phyloP scores from a whole-genome alignment of 1,140 invertebrate genomes.

The Atta texana region DNA sequence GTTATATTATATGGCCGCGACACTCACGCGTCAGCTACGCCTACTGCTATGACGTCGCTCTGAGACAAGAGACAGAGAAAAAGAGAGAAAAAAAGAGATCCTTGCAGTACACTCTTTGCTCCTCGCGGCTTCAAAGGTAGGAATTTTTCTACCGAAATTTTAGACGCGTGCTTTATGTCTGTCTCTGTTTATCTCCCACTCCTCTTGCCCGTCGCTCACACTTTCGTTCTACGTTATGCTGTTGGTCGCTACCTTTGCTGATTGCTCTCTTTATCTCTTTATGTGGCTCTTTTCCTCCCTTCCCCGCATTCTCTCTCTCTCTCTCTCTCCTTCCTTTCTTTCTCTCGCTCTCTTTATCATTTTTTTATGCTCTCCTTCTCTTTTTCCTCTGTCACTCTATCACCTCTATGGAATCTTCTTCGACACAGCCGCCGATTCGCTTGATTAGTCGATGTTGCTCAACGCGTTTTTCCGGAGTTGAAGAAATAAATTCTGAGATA shows the following conservation, averaged over 20 bases:
- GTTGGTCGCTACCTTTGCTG: background rate
- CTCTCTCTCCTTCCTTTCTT: background rate
- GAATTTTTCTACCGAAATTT: conserved; percentile 73
- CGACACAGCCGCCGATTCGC: conserved; percentile 39
- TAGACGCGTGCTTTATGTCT: conserved; percentile 52
- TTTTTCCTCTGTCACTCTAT: conserved; percentile 22
- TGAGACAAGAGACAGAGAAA: conserved; percentile 31
- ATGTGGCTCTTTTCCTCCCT: conserved; percentile 32
- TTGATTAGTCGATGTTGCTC: conserved; percentile 34
- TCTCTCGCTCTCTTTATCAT: conserved; percentile 10
- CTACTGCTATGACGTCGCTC: conserved; percentile 72
- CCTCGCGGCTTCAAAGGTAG: conserved; percentile 71
- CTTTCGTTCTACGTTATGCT: background rate
- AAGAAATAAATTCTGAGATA: conserved; percentile 10
- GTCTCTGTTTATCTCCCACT: conserved; percentile 16
- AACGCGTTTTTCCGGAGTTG: conserved; percentile 21
- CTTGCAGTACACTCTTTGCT: conserved; percentile 50
- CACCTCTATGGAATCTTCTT: conserved; percentile 46
- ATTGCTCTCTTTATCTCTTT: conserved; percentile 36
- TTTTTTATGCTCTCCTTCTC: background rate
- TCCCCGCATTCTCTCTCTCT: conserved; percentile 4
- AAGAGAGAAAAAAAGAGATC: background rate
- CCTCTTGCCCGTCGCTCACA: background rate
- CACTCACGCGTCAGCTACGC: conserved; percentile 46
- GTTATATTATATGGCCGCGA: conserved; percentile 47